phyloP scores from a whole-genome alignment of 2,113 vertebrate genomes.

The Centropus bengalensis region DNA sequence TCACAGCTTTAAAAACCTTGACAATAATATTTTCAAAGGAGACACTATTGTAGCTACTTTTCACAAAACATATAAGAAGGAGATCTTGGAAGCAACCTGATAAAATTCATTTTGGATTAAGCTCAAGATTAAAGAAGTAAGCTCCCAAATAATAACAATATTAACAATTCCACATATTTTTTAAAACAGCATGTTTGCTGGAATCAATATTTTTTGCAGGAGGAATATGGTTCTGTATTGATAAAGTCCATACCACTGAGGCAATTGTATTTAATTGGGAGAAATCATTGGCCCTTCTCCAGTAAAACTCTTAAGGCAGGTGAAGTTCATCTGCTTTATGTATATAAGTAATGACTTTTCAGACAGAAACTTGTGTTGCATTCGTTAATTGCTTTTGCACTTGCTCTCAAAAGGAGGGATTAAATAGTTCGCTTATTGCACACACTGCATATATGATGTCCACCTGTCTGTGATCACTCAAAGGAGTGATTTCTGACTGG shows the following conservation, averaged over 20 bases:
- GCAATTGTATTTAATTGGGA: conserved; percentile 18
- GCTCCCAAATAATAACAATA: not conserved
- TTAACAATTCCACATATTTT: not conserved
- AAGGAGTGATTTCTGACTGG: not conserved
- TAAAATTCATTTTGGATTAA: not conserved
- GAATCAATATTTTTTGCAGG: not conserved
- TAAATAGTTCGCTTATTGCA: not conserved
- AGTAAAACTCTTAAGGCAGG: not conserved
- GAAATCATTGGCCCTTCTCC: not conserved
- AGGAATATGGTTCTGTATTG: not conserved
- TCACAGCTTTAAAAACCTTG: not conserved
- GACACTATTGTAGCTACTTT: not conserved
- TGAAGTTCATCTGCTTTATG: not conserved
- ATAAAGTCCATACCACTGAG: not conserved
- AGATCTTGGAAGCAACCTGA: not conserved
- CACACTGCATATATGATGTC: not conserved
- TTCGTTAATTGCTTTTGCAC: not conserved
- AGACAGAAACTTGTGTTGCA: not conserved
- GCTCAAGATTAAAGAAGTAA: not conserved
- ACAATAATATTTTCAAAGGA: not conserved
- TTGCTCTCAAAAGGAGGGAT: not conserved
- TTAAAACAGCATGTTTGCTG: not conserved
- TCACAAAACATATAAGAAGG: not conserved
- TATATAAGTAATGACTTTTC: not conserved
- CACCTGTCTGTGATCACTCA: not conserved